phyloP scores from a whole-genome alignment of 2,797 vertebrate genomes.

The Phalloptychus januarius region DNA sequence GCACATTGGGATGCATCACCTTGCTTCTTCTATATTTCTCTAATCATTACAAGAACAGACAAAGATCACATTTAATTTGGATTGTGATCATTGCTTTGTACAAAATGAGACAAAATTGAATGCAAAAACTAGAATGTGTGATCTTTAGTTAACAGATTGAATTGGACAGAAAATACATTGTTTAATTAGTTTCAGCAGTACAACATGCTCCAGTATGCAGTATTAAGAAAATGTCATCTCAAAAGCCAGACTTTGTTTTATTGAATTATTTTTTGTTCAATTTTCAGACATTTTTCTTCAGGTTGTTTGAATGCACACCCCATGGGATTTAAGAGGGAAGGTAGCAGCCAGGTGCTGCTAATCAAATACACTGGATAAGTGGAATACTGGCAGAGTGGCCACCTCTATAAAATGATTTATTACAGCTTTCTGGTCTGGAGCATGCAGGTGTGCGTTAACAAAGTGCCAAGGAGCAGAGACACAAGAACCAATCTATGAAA shows the following conservation, averaged over 20 bases:
- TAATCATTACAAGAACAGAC: constrained; percentile 17
- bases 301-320: not conserved
- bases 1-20: constrained; percentile 14
- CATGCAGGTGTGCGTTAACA: not conserved
- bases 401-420: constrained; percentile 3
- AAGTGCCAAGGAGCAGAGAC: not conserved
- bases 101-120: not conserved
- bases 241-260: not conserved
- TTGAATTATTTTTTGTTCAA: not conserved
- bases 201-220: not conserved
- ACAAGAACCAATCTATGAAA: not conserved
- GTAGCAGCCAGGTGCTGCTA: not conserved
- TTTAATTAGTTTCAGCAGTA: not conserved
- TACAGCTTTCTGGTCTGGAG: not conserved
- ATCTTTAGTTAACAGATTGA: not conserved
- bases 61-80: constrained; percentile 12
- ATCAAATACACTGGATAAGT: not conserved
- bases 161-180: not conserved
- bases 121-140: not conserved
- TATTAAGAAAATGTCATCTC: not conserved
- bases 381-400: not conserved
- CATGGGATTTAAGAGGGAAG: not conserved
- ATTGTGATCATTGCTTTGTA: not conserved
- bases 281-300: not conserved
- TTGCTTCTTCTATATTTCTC: not conserved